Evolutionary conservation across 2,113 vertebrate genomes (phyloP).

Genomic region (Xenopus borealis): DNA sequence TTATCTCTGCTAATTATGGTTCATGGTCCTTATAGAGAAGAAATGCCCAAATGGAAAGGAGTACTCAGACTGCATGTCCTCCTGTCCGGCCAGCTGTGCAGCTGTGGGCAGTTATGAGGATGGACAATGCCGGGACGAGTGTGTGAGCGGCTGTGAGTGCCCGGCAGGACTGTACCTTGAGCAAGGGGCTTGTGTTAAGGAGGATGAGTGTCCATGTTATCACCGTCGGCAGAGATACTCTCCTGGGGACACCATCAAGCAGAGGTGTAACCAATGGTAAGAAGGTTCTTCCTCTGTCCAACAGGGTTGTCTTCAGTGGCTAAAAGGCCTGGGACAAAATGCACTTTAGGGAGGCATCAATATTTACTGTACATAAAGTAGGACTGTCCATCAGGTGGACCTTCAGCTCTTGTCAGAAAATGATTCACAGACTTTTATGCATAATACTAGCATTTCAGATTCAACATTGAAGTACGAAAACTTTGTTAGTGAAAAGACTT

Average conservation of each 20-base stretch:
- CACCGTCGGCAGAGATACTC: constrained; percentile 68
- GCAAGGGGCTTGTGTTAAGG: constrained; percentile 62
- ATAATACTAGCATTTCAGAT: no score
- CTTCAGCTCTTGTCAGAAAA: no score
- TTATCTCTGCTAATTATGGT: no score
- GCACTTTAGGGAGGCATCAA: no score
- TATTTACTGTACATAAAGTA: no score
- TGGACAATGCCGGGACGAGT: constrained; percentile 71
- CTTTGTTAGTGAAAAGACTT: no score
- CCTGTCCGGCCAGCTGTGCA: constrained; percentile 75
- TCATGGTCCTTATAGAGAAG: constrained; percentile 60
- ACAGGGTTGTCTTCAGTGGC: no score
- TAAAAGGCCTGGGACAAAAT: no score
- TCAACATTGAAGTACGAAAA: no score
- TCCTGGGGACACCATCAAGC: constrained; percentile 69
- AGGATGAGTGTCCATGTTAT: constrained; percentile 75
- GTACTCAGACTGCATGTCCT: constrained; percentile 81
- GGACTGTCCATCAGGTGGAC: no score
- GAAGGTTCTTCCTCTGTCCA: neutral
- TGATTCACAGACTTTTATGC: no score
- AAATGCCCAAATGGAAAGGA: constrained; percentile 65
- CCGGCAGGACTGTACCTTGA: constrained; percentile 68
- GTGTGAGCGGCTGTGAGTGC: constrained; percentile 83
- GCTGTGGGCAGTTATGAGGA: constrained; percentile 50
- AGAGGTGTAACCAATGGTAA: constrained; percentile 84